Evolutionary conservation across 2,797 vertebrate species (phyloP).

Genomic region (Propithecus perrieri): DNA sequence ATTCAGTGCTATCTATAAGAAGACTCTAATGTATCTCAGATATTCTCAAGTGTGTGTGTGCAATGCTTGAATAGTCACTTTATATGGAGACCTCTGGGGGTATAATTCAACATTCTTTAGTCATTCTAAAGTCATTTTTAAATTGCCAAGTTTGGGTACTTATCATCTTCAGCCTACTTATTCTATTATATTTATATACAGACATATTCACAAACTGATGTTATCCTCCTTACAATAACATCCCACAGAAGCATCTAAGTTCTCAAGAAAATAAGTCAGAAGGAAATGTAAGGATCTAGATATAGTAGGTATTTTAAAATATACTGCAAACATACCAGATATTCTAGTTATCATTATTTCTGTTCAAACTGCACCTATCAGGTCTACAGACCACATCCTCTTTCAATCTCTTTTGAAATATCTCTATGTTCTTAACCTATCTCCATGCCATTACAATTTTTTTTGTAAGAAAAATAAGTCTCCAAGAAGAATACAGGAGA

Average conservation of each 20-base stretch:
- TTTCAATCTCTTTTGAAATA: conserved; percentile 18
- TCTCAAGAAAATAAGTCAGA: conserved; percentile 1
- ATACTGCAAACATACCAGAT: background rate
- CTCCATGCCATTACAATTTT: background rate
- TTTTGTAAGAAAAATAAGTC: background rate
- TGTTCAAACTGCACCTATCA: background rate
- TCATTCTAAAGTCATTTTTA: conserved; percentile 18
- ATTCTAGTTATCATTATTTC: conserved; percentile 37
- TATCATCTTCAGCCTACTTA: conserved; percentile 12
- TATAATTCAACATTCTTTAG: background rate
- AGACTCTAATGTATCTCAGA: background rate
- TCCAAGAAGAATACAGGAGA: background rate
- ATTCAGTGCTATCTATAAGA: background rate
- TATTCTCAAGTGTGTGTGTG: background rate
- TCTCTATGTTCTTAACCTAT: background rate
- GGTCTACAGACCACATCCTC: background rate
- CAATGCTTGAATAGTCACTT: background rate
- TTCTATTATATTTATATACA: conserved; percentile 14
- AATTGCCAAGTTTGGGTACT: background rate
- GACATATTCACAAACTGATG: background rate
- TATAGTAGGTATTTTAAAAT: background rate
- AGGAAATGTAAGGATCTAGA: background rate
- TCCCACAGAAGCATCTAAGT: background rate
- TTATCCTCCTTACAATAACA: background rate
- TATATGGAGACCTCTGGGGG: background rate